phyloP scores from a whole-genome alignment of 2,113 vertebrate genomes.

The Protobothrops flavoviridis region DNA sequence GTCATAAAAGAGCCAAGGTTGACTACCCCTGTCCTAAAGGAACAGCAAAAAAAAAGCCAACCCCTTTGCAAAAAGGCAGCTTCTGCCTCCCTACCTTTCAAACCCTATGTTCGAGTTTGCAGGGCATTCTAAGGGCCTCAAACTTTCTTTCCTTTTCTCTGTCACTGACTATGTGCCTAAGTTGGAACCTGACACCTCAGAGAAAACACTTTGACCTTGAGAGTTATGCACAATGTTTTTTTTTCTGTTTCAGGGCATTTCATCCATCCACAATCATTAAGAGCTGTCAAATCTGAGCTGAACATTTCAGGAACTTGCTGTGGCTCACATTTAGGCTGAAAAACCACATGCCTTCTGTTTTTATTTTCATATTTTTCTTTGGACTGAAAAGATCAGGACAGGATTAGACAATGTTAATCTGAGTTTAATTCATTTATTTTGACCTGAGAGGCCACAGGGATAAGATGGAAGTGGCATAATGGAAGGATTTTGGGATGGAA shows the following conservation, averaged over 20 bases:
- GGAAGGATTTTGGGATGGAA: neutral
- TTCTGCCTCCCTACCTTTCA: neutral
- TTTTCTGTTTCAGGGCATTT: neutral
- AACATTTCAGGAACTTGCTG: neutral
- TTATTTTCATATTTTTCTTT: neutral
- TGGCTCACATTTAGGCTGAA: neutral
- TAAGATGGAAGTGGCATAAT: neutral
- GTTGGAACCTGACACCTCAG: neutral
- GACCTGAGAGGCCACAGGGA: neutral
- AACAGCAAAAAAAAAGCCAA: neutral
- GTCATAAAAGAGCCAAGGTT: too few species aligned
- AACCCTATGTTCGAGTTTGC: neutral
- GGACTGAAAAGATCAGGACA: too few species aligned
- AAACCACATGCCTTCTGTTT: neutral
- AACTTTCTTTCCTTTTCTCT: neutral
- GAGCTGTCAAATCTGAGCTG: neutral
- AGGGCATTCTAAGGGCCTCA: neutral
- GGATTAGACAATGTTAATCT: neutral
- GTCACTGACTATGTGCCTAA: neutral
- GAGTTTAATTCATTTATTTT: neutral
- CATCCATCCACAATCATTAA: neutral
- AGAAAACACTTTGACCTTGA: neutral
- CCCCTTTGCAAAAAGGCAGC: neutral
- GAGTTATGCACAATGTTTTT: neutral
- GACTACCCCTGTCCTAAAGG: neutral